phyloP scores from a whole-genome alignment of 2,888 invertebrate genomes.

The Polia nebulosa region DNA sequence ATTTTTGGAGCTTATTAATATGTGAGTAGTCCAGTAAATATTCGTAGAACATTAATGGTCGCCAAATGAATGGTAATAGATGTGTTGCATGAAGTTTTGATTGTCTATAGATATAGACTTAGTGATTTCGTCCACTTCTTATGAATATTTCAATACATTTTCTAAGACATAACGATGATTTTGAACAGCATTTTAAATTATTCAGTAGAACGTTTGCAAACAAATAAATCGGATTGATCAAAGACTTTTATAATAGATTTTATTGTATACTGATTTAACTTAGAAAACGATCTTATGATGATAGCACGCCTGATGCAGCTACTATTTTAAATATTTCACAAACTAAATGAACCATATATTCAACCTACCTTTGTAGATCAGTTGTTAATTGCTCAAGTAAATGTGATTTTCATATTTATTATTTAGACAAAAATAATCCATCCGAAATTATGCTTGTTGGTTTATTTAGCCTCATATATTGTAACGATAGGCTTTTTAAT shows the following conservation, averaged over 20 bases:
- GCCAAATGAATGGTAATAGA: constrained; percentile 64
- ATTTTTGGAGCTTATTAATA: constrained; percentile 86
- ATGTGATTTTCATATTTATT: constrained; percentile 49
- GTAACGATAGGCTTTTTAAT: background rate
- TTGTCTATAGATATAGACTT: constrained; percentile 77
- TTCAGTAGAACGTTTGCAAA: constrained; percentile 9
- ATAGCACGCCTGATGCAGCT: constrained; percentile 35
- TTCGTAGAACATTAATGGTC: constrained; percentile 63
- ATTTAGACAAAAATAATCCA: constrained; percentile 23
- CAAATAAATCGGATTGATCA: constrained; percentile 16
- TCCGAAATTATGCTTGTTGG: constrained; percentile 20
- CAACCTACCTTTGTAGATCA: constrained; percentile 31
- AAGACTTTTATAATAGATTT: constrained; percentile 35
- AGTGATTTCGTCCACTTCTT: constrained; percentile 84
- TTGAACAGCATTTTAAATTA: constrained; percentile 31
- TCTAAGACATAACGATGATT: constrained; percentile 44
- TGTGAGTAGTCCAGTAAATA: constrained; percentile 73
- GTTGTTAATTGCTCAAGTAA: constrained; percentile 60
- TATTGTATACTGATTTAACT: constrained; percentile 26
- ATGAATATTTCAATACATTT: constrained; percentile 61
- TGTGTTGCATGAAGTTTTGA: constrained; percentile 70
- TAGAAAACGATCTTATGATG: constrained; percentile 36
- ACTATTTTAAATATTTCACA: constrained; percentile 14
- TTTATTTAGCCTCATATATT: constrained; percentile 14
- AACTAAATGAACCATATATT: constrained; percentile 10